These are phyloP conservation scores for Mesaphorura yosii DNA, from an alignment of 1,140 invertebrate species.

Conservation along the genomic window DNA sequence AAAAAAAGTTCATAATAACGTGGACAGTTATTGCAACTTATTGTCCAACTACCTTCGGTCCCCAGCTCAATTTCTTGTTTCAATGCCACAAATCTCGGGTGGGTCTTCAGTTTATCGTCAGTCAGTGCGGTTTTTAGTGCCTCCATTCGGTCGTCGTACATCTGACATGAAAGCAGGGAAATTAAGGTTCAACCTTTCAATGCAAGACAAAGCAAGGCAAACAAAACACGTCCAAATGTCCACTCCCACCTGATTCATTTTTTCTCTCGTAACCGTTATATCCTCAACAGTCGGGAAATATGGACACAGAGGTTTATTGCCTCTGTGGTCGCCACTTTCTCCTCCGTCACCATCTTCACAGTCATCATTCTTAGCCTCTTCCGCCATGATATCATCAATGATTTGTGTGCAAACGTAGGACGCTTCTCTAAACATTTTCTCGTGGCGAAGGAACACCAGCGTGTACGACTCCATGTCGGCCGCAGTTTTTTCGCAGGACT, in stretches of 20 bases:
- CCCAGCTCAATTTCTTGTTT: background rate
- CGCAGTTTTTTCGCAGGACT: slow-evolving; percentile 7
- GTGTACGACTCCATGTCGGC: slow-evolving; percentile 9
- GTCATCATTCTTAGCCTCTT: slow-evolving; percentile 12
- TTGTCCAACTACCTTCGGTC: background rate
- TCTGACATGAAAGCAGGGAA: background rate
- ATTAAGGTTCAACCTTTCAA: too few species aligned
- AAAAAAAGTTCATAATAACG: too few species aligned
- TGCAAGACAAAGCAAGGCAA: too few species aligned
- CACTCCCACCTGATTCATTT: background rate
- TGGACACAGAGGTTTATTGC: background rate
- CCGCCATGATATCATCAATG: slow-evolving; percentile 17
- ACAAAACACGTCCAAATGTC: too few species aligned
- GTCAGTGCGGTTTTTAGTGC: background rate
- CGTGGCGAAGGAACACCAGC: slow-evolving; percentile 14
- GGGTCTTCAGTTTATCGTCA: background rate
- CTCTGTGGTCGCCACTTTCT: background rate
- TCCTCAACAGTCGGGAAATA: background rate
- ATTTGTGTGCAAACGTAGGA: slow-evolving; percentile 12
- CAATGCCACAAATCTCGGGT: background rate
- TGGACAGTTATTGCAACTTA: background rate
- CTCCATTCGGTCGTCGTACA: background rate
- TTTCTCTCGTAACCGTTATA: background rate
- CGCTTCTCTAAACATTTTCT: slow-evolving; percentile 13
- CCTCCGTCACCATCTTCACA: too few species aligned